Evolutionary conservation across 64 coral and sea anemone genomes (phyloP).

Genomic region (Platygyra sinensis): DNA sequence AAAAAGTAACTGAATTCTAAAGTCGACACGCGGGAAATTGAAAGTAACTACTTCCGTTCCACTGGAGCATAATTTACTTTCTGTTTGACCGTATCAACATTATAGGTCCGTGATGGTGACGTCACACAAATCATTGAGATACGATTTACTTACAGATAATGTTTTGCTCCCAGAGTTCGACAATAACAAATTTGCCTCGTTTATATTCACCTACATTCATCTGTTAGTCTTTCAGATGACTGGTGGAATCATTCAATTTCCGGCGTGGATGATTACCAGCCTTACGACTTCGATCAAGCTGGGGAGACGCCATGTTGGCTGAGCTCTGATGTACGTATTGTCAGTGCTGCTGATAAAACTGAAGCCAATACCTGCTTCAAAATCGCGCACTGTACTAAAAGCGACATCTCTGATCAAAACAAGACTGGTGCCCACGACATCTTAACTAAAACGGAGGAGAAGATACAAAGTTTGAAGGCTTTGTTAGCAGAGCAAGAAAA

Average conservation of each 20-base stretch:
- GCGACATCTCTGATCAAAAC: neutral
- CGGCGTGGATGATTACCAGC: neutral
- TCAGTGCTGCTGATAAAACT: neutral
- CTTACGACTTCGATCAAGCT: neutral
- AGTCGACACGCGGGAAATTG: too few relatives aligned
- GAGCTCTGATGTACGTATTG: neutral
- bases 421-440: neutral
- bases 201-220: neutral
- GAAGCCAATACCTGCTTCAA: neutral
- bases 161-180: too few relatives aligned
- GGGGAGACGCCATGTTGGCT: neutral
- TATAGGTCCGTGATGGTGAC: too few relatives aligned
- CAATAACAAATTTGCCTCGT: neutral
- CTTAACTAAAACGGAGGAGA: neutral
- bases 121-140: too few relatives aligned
- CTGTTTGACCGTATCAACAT: too few relatives aligned
- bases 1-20: too few relatives aligned
- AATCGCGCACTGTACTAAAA: neutral
- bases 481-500: constrained; percentile 19
- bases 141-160: too few relatives aligned
- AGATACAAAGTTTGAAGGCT: constrained; percentile 2
- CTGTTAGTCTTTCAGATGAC: constrained; percentile 4
- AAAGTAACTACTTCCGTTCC: too few relatives aligned
- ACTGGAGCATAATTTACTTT: too few relatives aligned
- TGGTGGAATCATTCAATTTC: neutral